Evolutionary conservation across 2,888 invertebrate species (phyloP), one percentile per base, ranked within the genome.

Genomic region (Lasioglossum calceatum): DNA sequence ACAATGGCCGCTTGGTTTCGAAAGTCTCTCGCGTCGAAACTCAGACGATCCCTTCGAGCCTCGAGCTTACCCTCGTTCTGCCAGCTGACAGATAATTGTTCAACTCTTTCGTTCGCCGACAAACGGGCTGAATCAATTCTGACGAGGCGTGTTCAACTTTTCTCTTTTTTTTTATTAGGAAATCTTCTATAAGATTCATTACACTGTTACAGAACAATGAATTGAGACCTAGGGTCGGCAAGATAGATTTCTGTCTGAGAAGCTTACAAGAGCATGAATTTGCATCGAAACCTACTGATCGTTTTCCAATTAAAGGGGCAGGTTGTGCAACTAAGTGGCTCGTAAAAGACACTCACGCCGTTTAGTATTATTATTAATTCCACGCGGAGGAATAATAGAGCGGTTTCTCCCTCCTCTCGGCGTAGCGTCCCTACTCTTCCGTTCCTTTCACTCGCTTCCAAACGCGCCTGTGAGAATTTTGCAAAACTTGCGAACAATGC

Each of bases 1-100:
- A 94, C 94, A 94, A 94, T 94, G 90, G 88, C 14, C 77, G 82
- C 79, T 88, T 80, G 81, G 87, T 94, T 94, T 92, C 93, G 92
- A 93, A 94, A 94, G 90, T 88, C 79, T 90, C 87, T 82, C 87
- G 89, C 90, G 70, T 72, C 61, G 4, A 71, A 39, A 42, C n/a
- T 19, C 70, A 61, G 72, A 39, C 82, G 50, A n/a, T 58, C 73
- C 77, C 77, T 70, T 64, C 72, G 76, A 81, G 86, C 77, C 61
- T 64, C 72, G 76, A 81, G 86, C 86, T 82, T 86, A 89, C 82
- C 90, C 90, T 85, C 87, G 77, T 87, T 86, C 87, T 86, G 61
- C 58, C 79, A 84, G 50, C 71, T 61, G 44, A 76, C 77, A 71
- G 78, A 77, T 80, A 84, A 78, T 87, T 71, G 82, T 82, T 79